Base-by-base conservation (phyloP, 2,113 vertebrate species). In the Ophthalmolycus amberensis region DNA sequence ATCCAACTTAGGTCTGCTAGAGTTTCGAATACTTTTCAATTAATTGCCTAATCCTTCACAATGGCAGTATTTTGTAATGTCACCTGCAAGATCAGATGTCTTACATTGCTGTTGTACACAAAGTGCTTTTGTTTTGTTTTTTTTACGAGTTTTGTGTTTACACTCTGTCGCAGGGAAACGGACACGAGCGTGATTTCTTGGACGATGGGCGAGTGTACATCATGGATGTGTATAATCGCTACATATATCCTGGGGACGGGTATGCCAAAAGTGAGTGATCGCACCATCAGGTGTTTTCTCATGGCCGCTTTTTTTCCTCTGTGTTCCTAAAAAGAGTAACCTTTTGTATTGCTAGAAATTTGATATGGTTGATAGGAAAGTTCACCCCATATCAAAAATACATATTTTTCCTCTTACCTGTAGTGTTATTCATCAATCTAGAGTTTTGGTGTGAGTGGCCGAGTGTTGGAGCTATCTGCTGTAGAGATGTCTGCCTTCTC, bases 161-260 rank as follows among this genome's bases (percentile, higher is more conserved):
- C 46, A 44, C 40, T 90, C 68, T 90, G 48, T 85, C 80, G 3
- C 81, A 99, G 98, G 98, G 98, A 85, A 99, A 99, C 32, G 98
- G 98, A 81, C 97, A 99, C 0, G 98, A 98, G 84, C 94, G 97
- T 0, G 98, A 99, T 93, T 99, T 99, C 75, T 91, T 99, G 95
- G 96, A 96, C 1, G 98, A 99, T 90, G 92, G 88, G 40, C 95
- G 96, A 0, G 97, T 99, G 15, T 99, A 97, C 85, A 99, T 99
- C 80, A 96, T 99, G 98, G 98, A 99, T 34, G 96, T 95, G 12
- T 99, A 98, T 86, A 99, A 99, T 79, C 96, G 96, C 63, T 95
- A 97, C 58, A 98, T 99, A 90, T 99, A 99, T 83, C 98, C 98
- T 0, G 95, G 97, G 27, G 97, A 99, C 82, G 94, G 93, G 80